Percentiles rank a stretch among this genome's conserved stretches.
phyloP scores from a whole-genome alignment of 2,113 vertebrate species.

The Eublepharis macularius region DNA sequence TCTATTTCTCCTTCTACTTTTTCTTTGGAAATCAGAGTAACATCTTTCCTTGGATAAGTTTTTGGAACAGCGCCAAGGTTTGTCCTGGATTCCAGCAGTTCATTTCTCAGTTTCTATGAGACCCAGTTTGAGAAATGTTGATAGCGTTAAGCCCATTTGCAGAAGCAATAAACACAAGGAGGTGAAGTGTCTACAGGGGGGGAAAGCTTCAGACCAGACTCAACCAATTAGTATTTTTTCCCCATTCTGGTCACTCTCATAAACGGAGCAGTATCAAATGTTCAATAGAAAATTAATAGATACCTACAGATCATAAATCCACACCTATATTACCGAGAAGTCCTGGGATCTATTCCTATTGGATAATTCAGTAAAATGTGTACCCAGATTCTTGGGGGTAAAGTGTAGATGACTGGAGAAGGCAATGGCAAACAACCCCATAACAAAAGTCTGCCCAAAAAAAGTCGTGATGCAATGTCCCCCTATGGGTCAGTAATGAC shows the following conservation, averaged over 20 bases:
- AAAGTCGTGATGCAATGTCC: too few relatives aligned
- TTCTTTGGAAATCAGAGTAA: constrained; percentile 43
- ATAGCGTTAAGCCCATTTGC: constrained; percentile 25
- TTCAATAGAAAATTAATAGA: rapidly evolving
- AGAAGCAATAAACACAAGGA: constrained; percentile 23
- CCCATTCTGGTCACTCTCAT: background rate
- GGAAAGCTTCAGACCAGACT: background rate
- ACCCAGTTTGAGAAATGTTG: constrained; percentile 55
- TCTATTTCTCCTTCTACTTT: constrained; percentile 23
- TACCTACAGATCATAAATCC: background rate
- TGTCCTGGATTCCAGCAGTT: constrained; percentile 73
- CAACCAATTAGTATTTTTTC: background rate
- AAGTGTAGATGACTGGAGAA: too few relatives aligned
- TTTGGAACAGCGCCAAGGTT: constrained; percentile 69
- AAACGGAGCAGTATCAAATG: background rate
- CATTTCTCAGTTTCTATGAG: constrained; percentile 75
- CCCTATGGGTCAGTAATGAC: too few relatives aligned
- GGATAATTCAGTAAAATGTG: background rate
- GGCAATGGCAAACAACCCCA: too few relatives aligned
- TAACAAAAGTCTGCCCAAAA: too few relatives aligned
- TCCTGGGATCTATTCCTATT: background rate
- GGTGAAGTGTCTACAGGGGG: constrained; percentile 1
- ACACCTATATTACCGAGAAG: background rate
- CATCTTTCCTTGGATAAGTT: constrained; percentile 46
- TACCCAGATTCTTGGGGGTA: too few relatives aligned